Base-by-base conservation (phyloP, 2,113 vertebrate genomes). In the Larimichthys crocea region DNA sequence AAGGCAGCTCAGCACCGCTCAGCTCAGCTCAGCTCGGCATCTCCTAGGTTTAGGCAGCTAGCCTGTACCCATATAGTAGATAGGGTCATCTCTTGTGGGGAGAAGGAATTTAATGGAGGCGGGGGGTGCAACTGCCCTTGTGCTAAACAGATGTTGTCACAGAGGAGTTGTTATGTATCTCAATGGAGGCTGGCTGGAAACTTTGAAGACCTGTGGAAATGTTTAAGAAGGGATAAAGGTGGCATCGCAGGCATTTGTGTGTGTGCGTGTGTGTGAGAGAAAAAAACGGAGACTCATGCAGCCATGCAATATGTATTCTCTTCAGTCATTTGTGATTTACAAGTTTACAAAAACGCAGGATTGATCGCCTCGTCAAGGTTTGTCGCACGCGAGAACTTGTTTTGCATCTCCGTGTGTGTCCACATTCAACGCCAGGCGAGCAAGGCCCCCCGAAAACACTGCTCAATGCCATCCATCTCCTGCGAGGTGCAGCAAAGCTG, bases 41-140 rank as follows among this genome's bases (percentile, higher is more conserved):
- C 86, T 55, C 60, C 73, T 63, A 40, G 74, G 70, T 74, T 87
- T 66, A 74, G 81, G 84, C 84, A 68, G 74, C 73, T 57, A 76
- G 74, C 70, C 67, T 91, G 89, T 40, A 9, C 67, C 84, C 90
- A 69, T 87, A 87, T 87, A 87, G 84, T 77, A 90, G 88, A 93
- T 88, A 84, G 89, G 90, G 88, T 74, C 84, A 59, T 87, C 84
- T 88, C 49, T 63, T 73, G 75, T n/a, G 74, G 46, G 44, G 65
- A 57, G 63, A 63, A 62, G 55, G 68, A 61, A 19, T 85, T 86
- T 80, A 88, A 91, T 84, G 67, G 73, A 80, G 72, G 60, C 19
- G 55, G 5, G 10, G 44, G 44, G 44, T 24, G 44, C 15, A 14
- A 50, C 60, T 84, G 79, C 90, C 88, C 86, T 88, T 87, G 86